Evolutionary conservation across 1,140 invertebrate species (phyloP), one percentile per base, ranked within the genome.

Genomic region (Gyrodactylus salaris): DNA sequence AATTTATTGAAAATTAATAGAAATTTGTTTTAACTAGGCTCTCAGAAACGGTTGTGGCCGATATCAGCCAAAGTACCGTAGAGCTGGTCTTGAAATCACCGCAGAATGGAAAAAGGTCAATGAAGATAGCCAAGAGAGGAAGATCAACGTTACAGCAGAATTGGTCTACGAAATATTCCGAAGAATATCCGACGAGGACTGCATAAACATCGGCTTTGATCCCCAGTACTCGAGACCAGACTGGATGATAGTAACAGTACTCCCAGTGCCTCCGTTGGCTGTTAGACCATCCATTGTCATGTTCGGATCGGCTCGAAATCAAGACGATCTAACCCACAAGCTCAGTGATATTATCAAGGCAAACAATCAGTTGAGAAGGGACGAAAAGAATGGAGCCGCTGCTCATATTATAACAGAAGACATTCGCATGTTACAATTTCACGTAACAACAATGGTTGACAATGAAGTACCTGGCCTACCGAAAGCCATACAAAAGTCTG

Each of bases 251-350:
- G 84, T 93, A 0, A 96, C 93, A 2, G 91, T 95, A 1, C 81
- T 99, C 72, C 94, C 95, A 2, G 95, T 99, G 0, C 93, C 95
- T 19, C 94, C 95, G 1, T 79, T 99, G 1, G 85, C 88, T 34
- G 85, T 87, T 1, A 84, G 94, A 77, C 95, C 95, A 0, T 92
- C 94, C 71, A 94, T 99, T 1, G 91, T 98, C 20, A 98, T 98
- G 89, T 93, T 94, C 81, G 94, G 95, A 21, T 91, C 92, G 0
- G 92, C 93, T 0, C 88, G 91, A 79, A 98, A 97, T 86, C 86
- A 95, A 82, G 95, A 99, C 80, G 95, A 99, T 85, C 85, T 99
- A 75, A 99, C 95, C 0, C 92, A 99, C 79, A 99, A 99, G 82
- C 82, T 99, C 19, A 86, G 93, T 0, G 95, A 99, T 79, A 98